Percentiles rank a stretch among this genome's conserved stretches.
These are phyloP conservation scores for Bostrychus sinensis DNA, from an alignment of 2,113 vertebrate genomes.

Conservation along the genomic window DNA sequence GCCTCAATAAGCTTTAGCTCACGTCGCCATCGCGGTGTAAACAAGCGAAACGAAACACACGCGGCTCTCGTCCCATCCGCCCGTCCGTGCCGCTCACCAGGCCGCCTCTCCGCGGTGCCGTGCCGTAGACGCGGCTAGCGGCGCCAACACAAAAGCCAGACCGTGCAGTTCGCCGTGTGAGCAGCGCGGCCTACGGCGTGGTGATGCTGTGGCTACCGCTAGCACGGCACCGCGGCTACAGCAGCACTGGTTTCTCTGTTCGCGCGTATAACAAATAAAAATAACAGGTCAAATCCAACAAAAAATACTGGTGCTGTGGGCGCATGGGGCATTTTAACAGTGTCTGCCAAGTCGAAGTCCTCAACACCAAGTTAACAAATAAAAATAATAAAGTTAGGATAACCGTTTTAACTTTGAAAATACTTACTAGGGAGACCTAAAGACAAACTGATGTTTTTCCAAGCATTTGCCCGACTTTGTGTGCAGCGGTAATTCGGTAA, in stretches of 20 bases:
- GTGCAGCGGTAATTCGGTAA: constrained; percentile 72
- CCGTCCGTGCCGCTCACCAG: not conserved
- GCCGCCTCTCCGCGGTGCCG: constrained; percentile 7
- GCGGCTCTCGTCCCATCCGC: not conserved
- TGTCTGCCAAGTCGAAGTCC: not conserved
- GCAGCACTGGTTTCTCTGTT: not conserved
- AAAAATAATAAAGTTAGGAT: constrained; percentile 52
- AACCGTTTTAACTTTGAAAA: constrained; percentile 16
- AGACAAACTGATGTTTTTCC: constrained; percentile 63
- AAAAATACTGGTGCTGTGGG: not conserved
- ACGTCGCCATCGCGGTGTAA: not conserved
- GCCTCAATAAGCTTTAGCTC: not conserved
- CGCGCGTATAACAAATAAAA: not conserved
- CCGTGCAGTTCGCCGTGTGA: not conserved
- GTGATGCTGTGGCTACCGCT: constrained; percentile 61
- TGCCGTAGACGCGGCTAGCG: constrained; percentile 34
- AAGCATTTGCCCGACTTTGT: constrained; percentile 69
- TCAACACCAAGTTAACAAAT: not conserved
- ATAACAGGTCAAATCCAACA: not conserved
- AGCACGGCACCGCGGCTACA: constrained; percentile 55
- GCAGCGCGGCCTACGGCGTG: constrained; percentile 59
- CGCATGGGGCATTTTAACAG: not conserved
- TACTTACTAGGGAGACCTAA: constrained; percentile 72
- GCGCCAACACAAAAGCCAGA: constrained; percentile 7
- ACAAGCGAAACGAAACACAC: constrained; percentile 3